Percentiles rank a stretch among this genome's conserved stretches.
Evolutionary conservation across 1,140 invertebrate genomes (phyloP).

Genomic region (Wasmannia auropunctata): DNA sequence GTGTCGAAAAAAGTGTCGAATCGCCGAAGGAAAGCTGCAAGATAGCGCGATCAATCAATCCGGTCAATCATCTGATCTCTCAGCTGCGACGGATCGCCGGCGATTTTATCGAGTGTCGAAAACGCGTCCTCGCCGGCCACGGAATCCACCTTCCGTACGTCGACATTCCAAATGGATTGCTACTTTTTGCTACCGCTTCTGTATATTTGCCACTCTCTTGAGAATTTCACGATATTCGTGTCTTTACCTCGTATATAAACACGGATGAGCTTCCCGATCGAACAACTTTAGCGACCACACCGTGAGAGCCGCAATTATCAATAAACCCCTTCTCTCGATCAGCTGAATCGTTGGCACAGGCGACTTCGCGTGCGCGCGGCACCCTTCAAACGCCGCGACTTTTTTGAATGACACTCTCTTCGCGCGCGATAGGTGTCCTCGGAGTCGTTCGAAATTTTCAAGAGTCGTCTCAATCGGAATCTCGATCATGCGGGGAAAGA

Average conservation of each 20-base stretch:
- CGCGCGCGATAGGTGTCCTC: neutral
- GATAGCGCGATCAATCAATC: slow-evolving; percentile 38
- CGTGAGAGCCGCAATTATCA: neutral
- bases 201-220: neutral
- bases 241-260: neutral
- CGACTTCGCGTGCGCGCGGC: neutral
- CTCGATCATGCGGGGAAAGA: neutral
- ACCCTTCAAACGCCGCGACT: neutral
- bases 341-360: neutral
- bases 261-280: neutral
- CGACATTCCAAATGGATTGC: slow-evolving; percentile 63
- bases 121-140: slow-evolving; percentile 69
- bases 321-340: neutral
- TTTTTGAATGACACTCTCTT: neutral
- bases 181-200: neutral
- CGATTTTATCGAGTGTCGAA: slow-evolving; percentile 41
- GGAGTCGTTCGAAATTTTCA: neutral
- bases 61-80: slow-evolving; percentile 56
- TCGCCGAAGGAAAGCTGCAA: neutral
- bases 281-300: neutral
- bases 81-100: slow-evolving; percentile 48
- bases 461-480: neutral
- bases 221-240: neutral
- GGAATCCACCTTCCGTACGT: slow-evolving; percentile 61
- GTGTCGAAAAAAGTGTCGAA: neutral